Evolutionary conservation across 1,140 invertebrate species (phyloP).

Genomic region (Drosophila sulfurigaster): DNA sequence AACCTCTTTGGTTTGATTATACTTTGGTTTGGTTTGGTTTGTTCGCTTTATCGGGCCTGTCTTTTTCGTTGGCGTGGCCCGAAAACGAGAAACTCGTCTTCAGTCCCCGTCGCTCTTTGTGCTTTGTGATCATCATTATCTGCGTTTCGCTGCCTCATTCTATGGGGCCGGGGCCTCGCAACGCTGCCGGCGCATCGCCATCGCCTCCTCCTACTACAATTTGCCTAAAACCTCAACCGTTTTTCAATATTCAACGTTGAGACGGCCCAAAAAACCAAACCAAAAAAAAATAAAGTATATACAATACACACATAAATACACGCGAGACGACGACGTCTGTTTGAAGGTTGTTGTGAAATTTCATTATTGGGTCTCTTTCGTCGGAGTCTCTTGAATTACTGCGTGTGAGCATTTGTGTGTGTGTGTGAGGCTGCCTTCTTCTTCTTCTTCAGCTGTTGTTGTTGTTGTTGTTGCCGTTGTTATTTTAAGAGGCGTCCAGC

Average conservation of each 20-base stretch:
- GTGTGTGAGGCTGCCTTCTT: conserved; percentile 54
- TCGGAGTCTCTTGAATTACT: conserved; percentile 56
- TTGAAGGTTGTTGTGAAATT: conserved; percentile 83
- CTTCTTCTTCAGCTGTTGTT: conserved; percentile 43
- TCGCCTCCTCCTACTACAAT: conserved; percentile 77
- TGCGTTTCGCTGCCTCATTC: conserved; percentile 80
- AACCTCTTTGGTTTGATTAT: conserved; percentile 51
- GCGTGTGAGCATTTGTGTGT: conserved; percentile 5
- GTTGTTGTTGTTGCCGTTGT: too few species aligned
- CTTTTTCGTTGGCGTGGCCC: conserved; percentile 61
- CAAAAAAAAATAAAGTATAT: conserved; percentile 27
- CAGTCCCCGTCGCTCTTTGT: conserved; percentile 65
- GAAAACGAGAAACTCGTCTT: conserved; percentile 69
- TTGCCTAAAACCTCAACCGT: conserved; percentile 81
- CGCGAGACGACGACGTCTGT: conserved; percentile 64
- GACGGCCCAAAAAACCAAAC: conserved; percentile 50
- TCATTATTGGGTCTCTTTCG: conserved; percentile 72
- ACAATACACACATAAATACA: conserved; percentile 24
- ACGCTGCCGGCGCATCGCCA: conserved; percentile 50
- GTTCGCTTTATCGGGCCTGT: conserved; percentile 42
- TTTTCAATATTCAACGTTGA: conserved; percentile 79
- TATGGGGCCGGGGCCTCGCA: conserved; percentile 59
- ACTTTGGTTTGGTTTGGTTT: conserved; percentile 48
- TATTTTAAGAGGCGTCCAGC: conserved; percentile 81
- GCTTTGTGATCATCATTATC: conserved; percentile 79